Conservation (phyloP, 2,113 vertebrate species). For the Pungitius pungitius region DNA sequence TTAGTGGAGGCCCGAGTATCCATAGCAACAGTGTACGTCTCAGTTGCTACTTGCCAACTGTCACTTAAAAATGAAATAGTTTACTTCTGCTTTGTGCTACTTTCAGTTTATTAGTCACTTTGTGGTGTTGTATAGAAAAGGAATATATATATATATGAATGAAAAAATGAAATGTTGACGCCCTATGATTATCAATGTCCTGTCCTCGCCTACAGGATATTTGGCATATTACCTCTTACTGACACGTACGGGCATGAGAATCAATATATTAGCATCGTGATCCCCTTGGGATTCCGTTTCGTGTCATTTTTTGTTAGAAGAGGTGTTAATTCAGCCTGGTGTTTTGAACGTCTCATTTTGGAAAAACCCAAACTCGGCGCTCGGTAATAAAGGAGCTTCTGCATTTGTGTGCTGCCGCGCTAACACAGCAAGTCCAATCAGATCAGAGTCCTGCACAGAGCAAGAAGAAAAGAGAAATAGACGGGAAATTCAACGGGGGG, state of each 20-base stretch:
- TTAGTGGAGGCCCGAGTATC: not conserved
- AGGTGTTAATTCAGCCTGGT: constrained; percentile 50
- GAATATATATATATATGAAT: too few relatives aligned
- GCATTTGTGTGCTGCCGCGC: constrained; percentile 45
- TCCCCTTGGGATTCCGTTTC: not conserved
- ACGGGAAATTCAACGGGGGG: constrained; percentile 85
- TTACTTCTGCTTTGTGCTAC: not conserved
- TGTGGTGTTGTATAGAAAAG: too few relatives aligned
- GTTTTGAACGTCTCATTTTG: constrained; percentile 45
- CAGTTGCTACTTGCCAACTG: not conserved
- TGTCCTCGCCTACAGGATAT: not conserved
- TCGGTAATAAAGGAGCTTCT: constrained; percentile 49
- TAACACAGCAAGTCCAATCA: constrained; percentile 71
- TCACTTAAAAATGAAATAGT: not conserved
- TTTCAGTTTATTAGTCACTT: too few relatives aligned
- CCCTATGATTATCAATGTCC: not conserved
- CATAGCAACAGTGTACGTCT: not conserved
- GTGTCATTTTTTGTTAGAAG: constrained; percentile 34
- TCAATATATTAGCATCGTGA: constrained; percentile 14
- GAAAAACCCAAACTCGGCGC: constrained; percentile 50
- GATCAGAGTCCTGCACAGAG: constrained; percentile 63
- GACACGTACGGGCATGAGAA: not conserved
- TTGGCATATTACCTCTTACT: not conserved
- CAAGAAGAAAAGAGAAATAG: constrained; percentile 73
- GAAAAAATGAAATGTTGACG: not conserved